Base-by-base conservation (phyloP, 2,797 vertebrate species). In the Enteromius afrohamiltoni region DNA sequence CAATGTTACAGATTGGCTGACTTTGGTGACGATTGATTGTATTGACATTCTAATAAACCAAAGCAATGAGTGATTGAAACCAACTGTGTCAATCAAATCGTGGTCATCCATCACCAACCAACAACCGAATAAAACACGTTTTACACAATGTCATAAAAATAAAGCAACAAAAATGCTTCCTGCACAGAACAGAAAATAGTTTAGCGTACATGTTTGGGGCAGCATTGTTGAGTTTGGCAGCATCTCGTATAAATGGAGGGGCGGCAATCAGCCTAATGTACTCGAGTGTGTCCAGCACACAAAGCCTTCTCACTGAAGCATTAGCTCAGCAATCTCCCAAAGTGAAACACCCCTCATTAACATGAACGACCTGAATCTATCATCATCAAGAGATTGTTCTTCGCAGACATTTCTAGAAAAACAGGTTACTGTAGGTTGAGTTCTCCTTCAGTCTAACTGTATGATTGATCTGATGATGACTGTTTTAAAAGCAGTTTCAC, bases 241-340 rank as follows among this genome's bases (percentile, higher is more conserved):
- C 34, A 6, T 80, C 58, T 62, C 75, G 19, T 77, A 77, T 77
- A 85, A 87, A 82, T 29, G 17, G 71, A 67, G n/a, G 13, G 78
- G 69, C 79, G 40, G 87, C 85, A 91, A 91, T 91, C 87, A 91
- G 82, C 64, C 53, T 89, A 91, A 90, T 91, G 89, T 87, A 86
- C 86, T 76, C 14, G 6, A 88, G 84, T 83, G 86, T 85, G 71
- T 89, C 84, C 85, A 85, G 85, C 42, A 47, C 85, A 83, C 84
- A 88, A 80, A 34, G 23, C 60, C 23, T 85, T 77, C 55, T 84
- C 64, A 86, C 68, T 67, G 60, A 85, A 45, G 79, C 83, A 85
- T 86, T 88, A 88, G 82, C 74, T 62, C 62, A 70, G 73, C 86
- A 88, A 84, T 88, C 84, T 85, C 53, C 68, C 79, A 73, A 77